These are phyloP conservation scores for Engraulis encrasicolus DNA, from an alignment of 2,113 vertebrate species.

Conservation along the genomic window DNA sequence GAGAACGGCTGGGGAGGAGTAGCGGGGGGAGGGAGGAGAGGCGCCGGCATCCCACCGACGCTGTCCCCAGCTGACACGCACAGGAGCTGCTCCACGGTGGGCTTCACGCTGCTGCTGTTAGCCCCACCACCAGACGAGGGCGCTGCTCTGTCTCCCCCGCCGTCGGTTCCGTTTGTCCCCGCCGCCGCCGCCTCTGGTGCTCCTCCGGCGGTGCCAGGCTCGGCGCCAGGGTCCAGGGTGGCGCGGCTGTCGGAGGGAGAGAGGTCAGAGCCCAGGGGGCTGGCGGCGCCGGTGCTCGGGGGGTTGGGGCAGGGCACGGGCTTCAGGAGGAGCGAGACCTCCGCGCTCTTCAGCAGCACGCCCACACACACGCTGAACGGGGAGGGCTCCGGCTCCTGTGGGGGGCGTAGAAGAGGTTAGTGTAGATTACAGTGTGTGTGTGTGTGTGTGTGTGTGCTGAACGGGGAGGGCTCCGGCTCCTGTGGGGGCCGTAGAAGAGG, in stretches of 20 bases:
- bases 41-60: conserved; percentile 71
- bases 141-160: too few species aligned
- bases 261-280: conserved; percentile 75
- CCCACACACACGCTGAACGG: conserved; percentile 83
- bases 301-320: conserved; percentile 71
- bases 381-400: conserved; percentile 68
- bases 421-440: not conserved
- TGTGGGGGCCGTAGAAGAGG: too few species aligned
- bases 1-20: conserved; percentile 35
- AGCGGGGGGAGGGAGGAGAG: conserved; percentile 62
- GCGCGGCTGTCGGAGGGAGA: conserved; percentile 82
- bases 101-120: too few species aligned
- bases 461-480: too few species aligned
- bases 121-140: too few species aligned
- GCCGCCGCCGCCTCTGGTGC: conserved; percentile 23
- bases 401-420: conserved; percentile 44
- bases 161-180: too few species aligned
- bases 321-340: conserved; percentile 89
- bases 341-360: conserved; percentile 88
- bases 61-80: conserved; percentile 78
- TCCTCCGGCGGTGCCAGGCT: conserved; percentile 38
- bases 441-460: too few species aligned
- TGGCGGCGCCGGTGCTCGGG: conserved; percentile 69
- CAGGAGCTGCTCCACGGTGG: conserved; percentile 81
- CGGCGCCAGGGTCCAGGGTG: conserved; percentile 66